A percentile compares a stretch with the other conserved stretches of the same genome.
Evolutionary conservation across 2,888 invertebrate species (phyloP).

Genomic region (Allolobophora icterica): DNA sequence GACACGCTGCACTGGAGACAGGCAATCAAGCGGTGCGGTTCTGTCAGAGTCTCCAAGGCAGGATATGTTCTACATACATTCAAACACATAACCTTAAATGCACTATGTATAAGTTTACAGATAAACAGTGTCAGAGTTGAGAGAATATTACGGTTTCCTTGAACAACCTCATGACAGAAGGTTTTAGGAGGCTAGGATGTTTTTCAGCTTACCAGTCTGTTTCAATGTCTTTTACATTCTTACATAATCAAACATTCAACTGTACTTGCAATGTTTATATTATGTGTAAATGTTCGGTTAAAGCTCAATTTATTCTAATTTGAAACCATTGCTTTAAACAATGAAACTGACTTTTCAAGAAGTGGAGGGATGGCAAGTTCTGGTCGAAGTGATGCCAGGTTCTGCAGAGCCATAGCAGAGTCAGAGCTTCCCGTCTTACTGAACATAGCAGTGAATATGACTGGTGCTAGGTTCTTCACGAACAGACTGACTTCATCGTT

Average conservation of each 20-base stretch:
- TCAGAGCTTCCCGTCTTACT: constrained; percentile 73
- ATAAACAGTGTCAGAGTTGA: not conserved
- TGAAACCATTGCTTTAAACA: too few relatives aligned
- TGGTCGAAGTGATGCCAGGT: constrained; percentile 80
- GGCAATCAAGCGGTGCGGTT: constrained; percentile 76
- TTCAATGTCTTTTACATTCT: not conserved
- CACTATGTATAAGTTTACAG: not conserved
- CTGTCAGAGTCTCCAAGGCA: constrained; percentile 83
- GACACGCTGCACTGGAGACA: constrained; percentile 66
- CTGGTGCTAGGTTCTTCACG: constrained; percentile 76
- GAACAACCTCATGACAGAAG: not conserved
- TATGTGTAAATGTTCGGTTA: not conserved
- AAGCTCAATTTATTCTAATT: too few relatives aligned
- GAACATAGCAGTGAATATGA: constrained; percentile 80
- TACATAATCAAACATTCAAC: not conserved
- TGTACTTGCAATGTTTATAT: not conserved
- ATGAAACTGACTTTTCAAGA: constrained; percentile 73
- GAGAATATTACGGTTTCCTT: not conserved
- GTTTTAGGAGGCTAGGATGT: not conserved
- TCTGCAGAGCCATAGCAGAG: constrained; percentile 76
- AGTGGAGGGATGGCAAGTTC: constrained; percentile 82
- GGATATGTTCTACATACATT: constrained; percentile 71
- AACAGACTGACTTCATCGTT: constrained; percentile 83
- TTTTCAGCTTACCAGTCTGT: not conserved
- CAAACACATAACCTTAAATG: not conserved